Conservation (phyloP, 2,113 vertebrate genomes). For the Neopipo cinnamomea region DNA sequence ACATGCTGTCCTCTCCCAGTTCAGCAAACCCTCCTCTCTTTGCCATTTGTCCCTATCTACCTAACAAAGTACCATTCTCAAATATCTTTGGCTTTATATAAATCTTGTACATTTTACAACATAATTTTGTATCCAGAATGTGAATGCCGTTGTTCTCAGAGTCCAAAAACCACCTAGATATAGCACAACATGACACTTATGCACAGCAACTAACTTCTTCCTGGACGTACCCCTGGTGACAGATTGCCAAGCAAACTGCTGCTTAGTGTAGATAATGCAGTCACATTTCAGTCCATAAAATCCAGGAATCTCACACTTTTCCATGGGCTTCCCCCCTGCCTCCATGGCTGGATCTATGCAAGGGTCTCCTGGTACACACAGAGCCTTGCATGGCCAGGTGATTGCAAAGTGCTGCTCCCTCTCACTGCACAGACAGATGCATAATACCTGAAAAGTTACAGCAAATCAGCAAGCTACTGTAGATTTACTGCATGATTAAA, state of each 20-base stretch:
- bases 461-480: not conserved
- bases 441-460: constrained; percentile 26
- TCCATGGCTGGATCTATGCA: not conserved
- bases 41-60: not conserved
- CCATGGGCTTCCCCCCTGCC: not conserved
- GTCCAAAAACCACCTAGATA: not conserved
- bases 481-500: constrained; percentile 43
- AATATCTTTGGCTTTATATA: not conserved
- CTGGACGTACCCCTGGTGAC: not conserved
- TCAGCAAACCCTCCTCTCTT: not conserved
- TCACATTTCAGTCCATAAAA: not conserved
- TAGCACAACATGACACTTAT: not conserved
- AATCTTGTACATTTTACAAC: not conserved
- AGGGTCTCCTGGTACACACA: not conserved
- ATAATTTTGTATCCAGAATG: not conserved
- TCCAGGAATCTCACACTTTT: not conserved
- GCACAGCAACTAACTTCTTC: not conserved
- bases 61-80: not conserved
- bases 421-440: not conserved
- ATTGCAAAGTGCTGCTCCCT: not conserved
- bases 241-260: not conserved
- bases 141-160: not conserved
- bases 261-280: not conserved
- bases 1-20: not conserved
- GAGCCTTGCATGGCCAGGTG: not conserved